Percentiles rank a stretch among this genome's conserved stretches.
Conservation (phyloP, 2,797 vertebrate species). For the Lepilemur septentrionalis region DNA sequence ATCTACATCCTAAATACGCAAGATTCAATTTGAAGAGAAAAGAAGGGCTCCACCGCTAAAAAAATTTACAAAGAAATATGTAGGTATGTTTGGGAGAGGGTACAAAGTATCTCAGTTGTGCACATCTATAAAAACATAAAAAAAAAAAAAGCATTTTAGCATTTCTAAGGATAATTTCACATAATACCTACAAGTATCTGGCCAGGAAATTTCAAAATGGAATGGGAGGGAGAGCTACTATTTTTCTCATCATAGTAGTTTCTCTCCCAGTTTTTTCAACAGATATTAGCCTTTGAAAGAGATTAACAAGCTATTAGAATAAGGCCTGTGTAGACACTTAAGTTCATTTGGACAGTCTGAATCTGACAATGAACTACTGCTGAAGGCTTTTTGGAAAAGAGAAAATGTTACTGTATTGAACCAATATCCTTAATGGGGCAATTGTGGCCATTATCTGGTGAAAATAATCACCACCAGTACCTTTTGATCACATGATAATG, state of each 20-base stretch:
- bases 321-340: rapidly evolving
- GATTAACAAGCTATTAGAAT: background rate
- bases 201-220: background rate
- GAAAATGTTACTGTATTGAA: background rate
- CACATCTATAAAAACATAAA: background rate
- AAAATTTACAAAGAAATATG: background rate
- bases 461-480: background rate
- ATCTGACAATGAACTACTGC: background rate
- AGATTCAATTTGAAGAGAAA: background rate
- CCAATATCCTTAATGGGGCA: background rate
- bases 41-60: background rate
- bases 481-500: background rate
- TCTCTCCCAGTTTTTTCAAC: background rate
- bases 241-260: background rate
- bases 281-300: background rate
- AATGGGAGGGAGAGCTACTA: rapidly evolving
- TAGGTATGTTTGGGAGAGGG: background rate
- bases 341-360: background rate
- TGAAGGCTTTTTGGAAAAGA: background rate
- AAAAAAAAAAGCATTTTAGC: no score
- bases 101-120: background rate
- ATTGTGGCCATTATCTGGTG: background rate
- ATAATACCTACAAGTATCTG: background rate
- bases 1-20: background rate
- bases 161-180: background rate